Evolutionary conservation across 2,113 vertebrate species (phyloP).

Genomic region (Galbula dea): DNA sequence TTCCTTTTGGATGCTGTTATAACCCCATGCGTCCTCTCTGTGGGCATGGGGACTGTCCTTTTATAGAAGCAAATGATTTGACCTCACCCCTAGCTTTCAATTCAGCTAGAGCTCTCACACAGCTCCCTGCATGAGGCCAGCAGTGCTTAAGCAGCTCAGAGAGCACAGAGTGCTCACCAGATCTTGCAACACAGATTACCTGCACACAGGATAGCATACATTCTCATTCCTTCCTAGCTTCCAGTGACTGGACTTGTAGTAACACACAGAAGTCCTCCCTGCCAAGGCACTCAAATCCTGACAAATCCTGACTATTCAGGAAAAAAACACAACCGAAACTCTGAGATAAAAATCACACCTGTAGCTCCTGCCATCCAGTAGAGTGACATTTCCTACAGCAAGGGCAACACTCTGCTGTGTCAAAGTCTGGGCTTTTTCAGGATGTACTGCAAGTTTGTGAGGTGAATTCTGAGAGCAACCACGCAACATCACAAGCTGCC

Average conservation of each 20-base stretch:
- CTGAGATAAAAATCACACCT: not conserved
- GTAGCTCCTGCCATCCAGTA: not conserved
- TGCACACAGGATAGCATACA: not conserved
- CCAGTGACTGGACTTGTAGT: not conserved
- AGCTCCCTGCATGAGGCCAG: not conserved
- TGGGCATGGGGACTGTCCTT: not conserved
- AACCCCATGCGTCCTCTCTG: not conserved
- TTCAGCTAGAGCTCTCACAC: not conserved
- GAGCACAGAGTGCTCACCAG: not conserved
- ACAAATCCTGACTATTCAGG: not conserved
- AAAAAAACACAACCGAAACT: not conserved
- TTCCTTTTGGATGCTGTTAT: not conserved
- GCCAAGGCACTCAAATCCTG: not conserved
- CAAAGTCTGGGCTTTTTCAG: not conserved
- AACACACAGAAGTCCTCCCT: not conserved
- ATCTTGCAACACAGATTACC: not conserved
- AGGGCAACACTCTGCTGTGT: not conserved
- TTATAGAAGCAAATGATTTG: not conserved
- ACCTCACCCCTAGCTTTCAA: constrained; percentile 3
- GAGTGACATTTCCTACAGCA: not conserved
- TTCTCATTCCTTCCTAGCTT: not conserved
- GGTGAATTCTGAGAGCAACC: not conserved
- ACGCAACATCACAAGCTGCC: not conserved
- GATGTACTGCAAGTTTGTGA: not conserved
- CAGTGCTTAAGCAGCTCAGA: not conserved